Evolutionary conservation across 92 coral and sea anemone species (phyloP), one percentile per base, ranked within the genome.

Genomic region (Epizoanthus rinbou): DNA sequence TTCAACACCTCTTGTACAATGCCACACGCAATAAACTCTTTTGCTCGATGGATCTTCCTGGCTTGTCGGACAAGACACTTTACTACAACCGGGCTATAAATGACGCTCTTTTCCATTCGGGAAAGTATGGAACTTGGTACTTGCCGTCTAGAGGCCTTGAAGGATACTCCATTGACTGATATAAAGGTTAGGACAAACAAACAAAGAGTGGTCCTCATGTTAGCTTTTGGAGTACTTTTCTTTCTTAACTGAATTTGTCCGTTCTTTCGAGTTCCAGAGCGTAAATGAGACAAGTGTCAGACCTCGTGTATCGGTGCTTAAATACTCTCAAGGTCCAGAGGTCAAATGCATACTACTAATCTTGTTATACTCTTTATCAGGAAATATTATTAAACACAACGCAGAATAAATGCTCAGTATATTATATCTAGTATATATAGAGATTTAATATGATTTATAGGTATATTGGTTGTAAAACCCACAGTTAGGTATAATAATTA

Each of bases 11-110:
- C 82, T 37, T 59, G 58, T 13, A 78, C 82, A 0, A 62, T 62
- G 23, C 82, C 82, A 43, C 82, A 78, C 22, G 82, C 82, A 37
- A 78, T 78, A 47, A 62, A 78, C 25, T 59, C 71, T 37, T 63
- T 63, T 57, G 82, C 82, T 39, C 82, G 82, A 4, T 19, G 71
- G 13, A 63, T 54, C 69, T 5, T 78, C 52, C 21, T 62, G 21
- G 82, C 82, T 41, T 78, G 43, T 19, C 82, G 57, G 11, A 78
- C 72, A 60, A 43, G 59, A 35, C 82, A 78, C 25, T 63, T 78
- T 8, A 78, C 62, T 15, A 78, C 82, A 11, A 78, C 35, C 0
- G 82, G 82, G 15, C 71, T 62, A 21, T 78, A 78, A 15, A 78
- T 78, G 17, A 78, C 59, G 9, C 71, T 78, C 6, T 43, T 78